A percentile compares a stretch with the other conserved stretches of the same genome.
These are phyloP conservation scores for Sporophila hypoxantha DNA, from an alignment of 2,113 vertebrate genomes.

Conservation along the genomic window DNA sequence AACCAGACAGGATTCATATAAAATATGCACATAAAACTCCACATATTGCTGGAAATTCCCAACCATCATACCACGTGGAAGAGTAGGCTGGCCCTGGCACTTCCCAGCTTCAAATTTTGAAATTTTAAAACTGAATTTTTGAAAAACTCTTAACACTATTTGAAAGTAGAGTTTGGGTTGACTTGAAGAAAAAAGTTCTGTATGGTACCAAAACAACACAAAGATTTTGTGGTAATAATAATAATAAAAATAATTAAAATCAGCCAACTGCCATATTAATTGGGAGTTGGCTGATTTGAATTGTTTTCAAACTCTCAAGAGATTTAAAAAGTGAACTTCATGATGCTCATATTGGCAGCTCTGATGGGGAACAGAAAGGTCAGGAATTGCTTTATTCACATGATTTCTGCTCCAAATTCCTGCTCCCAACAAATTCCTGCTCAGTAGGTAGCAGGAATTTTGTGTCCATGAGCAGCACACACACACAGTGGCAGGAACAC, in stretches of 20 bases:
- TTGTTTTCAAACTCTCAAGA: not conserved
- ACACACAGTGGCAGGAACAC: not conserved
- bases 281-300: not conserved
- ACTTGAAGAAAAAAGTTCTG: not conserved
- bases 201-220: not conserved
- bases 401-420: not conserved
- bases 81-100: not conserved
- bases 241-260: not conserved
- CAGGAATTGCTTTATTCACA: not conserved
- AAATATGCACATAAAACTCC: not conserved
- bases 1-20: not conserved
- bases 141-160: not conserved
- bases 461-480: not conserved
- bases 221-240: not conserved
- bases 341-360: not conserved
- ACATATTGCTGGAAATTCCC: not conserved
- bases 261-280: not conserved
- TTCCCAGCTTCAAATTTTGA: not conserved
- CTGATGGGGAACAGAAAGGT: not conserved
- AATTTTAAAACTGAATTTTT: not conserved
- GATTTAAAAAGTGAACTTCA: not conserved
- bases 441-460: not conserved
- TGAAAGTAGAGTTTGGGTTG: not conserved
- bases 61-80: fast-evolving
- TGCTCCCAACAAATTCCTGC: not conserved